Conservation (phyloP, 2,113 vertebrate species). For the Muscicapa adusta region DNA sequence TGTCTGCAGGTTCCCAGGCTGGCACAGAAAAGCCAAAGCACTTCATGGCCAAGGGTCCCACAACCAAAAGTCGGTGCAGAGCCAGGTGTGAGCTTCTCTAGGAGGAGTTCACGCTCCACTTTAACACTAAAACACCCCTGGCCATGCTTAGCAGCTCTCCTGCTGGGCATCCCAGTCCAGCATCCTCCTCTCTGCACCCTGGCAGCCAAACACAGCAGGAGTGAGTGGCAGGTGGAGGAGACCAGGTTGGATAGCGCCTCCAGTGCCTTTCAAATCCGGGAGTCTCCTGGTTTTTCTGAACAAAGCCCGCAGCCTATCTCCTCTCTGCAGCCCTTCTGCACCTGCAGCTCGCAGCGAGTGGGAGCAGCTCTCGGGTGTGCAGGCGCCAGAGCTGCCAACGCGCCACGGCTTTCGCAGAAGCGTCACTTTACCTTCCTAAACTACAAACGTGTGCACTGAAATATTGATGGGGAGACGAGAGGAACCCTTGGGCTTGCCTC, state of each 20-base stretch:
- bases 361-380: background rate
- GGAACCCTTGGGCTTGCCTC: background rate
- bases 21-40: background rate
- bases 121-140: background rate
- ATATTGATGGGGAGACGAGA: background rate
- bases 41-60: background rate
- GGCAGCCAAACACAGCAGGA: background rate
- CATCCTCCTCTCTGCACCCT: background rate
- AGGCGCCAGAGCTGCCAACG: background rate
- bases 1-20: background rate
- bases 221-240: background rate
- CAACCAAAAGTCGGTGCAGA: rapidly evolving
- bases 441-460: background rate
- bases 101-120: background rate
- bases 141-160: background rate
- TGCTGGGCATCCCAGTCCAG: background rate
- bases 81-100: background rate
- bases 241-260: background rate
- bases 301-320: background rate
- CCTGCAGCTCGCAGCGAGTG: background rate
- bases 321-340: background rate
- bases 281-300: background rate
- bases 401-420: background rate
- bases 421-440: background rate
- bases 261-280: background rate